Evolutionary conservation across 2,797 vertebrate genomes (phyloP), one percentile per base, ranked within the genome.

Genomic region (Amphiprion clarkii): DNA sequence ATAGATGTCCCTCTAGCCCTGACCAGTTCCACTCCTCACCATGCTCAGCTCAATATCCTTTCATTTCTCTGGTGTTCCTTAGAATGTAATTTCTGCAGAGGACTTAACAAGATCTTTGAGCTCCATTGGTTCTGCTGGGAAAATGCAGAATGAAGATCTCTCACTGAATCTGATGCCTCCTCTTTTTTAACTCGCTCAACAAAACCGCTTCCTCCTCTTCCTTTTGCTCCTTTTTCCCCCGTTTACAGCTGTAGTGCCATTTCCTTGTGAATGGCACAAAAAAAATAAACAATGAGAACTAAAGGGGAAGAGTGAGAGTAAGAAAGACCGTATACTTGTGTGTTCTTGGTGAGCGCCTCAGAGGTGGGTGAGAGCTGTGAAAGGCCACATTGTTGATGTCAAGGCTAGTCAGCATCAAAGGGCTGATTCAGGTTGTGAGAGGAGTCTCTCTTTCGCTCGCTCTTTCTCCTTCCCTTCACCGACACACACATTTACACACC

Each of bases 351-450:
- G 44, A 82, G 83, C 71, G 85, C 77, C 78, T 92, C 88, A 60
- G 88, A 91, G 89, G 91, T 88, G 79, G 89, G 74, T 69, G 79
- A 88, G 82, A 82, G 78, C 86, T 88, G 92, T 95, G 93, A 95
- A 95, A 95, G 93, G 94, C 88, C 89, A 92, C 92, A 94, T 91
- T 95, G 94, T 95, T 90, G 91, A 91, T 89, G 91, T 93, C 92
- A 86, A 87, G 89, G 89, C 79, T 90, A 88, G 88, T 94, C 87
- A 90, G 89, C 93, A 93, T 95, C 94, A 95, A 94, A 95, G 89
- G 79, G 67, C 74, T 64, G 87, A 92, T 94, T 95, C 92, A 94
- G 89, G 72, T 87, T 76, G 76, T 48, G 78, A 79, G 80, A 66
- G 59, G 69, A 91, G 78, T 73, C 76, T 54, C 64, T 73, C 76